phyloP scores from a whole-genome alignment of 1,140 invertebrate genomes.

The Idris sp. region DNA sequence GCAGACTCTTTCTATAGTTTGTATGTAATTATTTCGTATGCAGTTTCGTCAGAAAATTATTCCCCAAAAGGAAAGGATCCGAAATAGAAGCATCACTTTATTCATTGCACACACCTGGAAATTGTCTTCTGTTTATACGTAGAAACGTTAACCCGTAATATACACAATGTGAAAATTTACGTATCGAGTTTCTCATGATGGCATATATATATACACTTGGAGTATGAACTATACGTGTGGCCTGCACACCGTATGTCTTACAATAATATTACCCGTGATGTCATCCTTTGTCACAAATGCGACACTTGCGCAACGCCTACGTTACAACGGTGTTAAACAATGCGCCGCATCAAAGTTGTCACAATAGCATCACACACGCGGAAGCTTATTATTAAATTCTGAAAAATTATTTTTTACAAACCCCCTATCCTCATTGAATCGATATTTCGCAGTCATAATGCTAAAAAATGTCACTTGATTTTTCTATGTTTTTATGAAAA shows the following conservation, averaged over 20 bases:
- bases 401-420: conserved; percentile 21
- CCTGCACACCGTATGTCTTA: conserved; percentile 28
- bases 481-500: no score
- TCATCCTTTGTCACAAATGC: conserved; percentile 52
- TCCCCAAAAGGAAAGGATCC: no score
- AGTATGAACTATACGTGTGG: conserved; percentile 23
- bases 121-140: conserved; percentile 14
- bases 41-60: no score
- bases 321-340: conserved; percentile 33
- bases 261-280: conserved; percentile 48
- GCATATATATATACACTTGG: no score
- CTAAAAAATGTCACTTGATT: no score
- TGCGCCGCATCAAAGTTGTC: conserved; percentile 36
- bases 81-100: not conserved
- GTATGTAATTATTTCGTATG: no score
- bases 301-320: conserved; percentile 41
- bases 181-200: conserved; percentile 49
- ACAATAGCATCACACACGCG: conserved; percentile 20
- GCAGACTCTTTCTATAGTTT: no score
- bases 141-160: conserved; percentile 29
- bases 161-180: conserved; percentile 43
- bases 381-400: conserved; percentile 16
- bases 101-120: not conserved
- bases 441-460: no score
- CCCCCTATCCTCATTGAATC: no score